These are phyloP conservation scores for Pimpla rufipes DNA, from an alignment of 2,888 invertebrate genomes.

Conservation along the genomic window DNA sequence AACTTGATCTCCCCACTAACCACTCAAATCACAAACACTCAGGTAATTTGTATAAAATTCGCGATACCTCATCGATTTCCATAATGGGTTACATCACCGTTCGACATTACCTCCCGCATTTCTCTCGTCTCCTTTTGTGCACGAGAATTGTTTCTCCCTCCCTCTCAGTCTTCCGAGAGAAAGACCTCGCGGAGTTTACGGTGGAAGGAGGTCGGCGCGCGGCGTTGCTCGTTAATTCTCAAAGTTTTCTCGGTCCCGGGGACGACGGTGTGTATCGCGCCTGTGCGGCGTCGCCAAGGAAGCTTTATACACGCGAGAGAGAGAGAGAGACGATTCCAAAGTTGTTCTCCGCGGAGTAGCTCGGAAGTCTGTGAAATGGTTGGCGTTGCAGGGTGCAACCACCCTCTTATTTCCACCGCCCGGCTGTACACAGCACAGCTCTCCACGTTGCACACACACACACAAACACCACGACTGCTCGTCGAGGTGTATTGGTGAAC, in stretches of 20 bases:
- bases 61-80: neutral
- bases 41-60: neutral
- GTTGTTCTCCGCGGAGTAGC: slow-evolving; percentile 61
- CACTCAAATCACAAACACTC: too few species aligned
- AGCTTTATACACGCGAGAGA: slow-evolving; percentile 50
- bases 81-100: neutral
- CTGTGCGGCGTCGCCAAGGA: slow-evolving; percentile 44
- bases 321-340: slow-evolving; percentile 58
- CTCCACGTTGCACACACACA: too few species aligned
- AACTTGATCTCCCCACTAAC: too few species aligned
- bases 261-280: slow-evolving; percentile 58
- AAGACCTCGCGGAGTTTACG: neutral
- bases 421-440: slow-evolving; percentile 21
- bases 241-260: slow-evolving; percentile 52
- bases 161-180: neutral
- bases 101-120: neutral
- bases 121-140: too few species aligned
- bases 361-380: slow-evolving; percentile 48
- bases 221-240: slow-evolving; percentile 63
- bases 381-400: slow-evolving; percentile 58
- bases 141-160: neutral
- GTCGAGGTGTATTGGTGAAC: neutral
- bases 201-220: slow-evolving; percentile 11
- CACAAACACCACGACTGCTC: neutral
- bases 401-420: slow-evolving; percentile 61